Base-by-base conservation (phyloP, 2,113 vertebrate genomes). In the Dissostichus mawsoni region DNA sequence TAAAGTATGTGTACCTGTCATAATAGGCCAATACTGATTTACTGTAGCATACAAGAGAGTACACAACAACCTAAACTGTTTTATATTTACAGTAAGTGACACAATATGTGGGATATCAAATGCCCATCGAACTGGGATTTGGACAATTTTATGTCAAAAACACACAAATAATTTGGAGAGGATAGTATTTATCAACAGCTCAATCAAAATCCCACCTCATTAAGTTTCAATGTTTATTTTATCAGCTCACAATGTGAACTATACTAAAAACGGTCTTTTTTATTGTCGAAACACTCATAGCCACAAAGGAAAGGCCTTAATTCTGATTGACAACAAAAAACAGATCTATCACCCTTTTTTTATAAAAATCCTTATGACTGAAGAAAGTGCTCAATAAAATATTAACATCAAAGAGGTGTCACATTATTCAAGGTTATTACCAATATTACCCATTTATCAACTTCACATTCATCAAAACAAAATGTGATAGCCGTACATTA, bases 391-490 rank as follows among this genome's bases (percentile, higher is more conserved):
- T 45, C 36, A 52, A 55, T 62, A 17, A 65, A 64, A 59, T 1
- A 3, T 33, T 71, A 29, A 63, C 58, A 80, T 80, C 68, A 75
- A 78, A 70, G 70, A 47, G 29, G 52, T 4, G 0, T 74, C 47
- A 69, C 66, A 80, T 80, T 48, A 73, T 72, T 74, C 44, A 29
- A 12, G 48, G 55, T 7, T 76, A 69, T 75, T 56, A 68, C 53
- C 55, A 29, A 67, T 17, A 56, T 56, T 77, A 52, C 41, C 16
- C 1, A 8, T 67, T 75, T 61, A 48, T 73, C 53, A 77, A 14
- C 53, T 64, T 78, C 61, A 67, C n/a, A 29, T 50, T 62, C 20
- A 66, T 29, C 29, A 11, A 55, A 64, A 76, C 52, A 47, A 13
- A 63, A 56, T 2, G 36, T 51, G 20, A 62, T 11, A 74, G 57